Base-by-base conservation (phyloP, 2,797 vertebrate genomes). In the Chromobotia macracanthus region DNA sequence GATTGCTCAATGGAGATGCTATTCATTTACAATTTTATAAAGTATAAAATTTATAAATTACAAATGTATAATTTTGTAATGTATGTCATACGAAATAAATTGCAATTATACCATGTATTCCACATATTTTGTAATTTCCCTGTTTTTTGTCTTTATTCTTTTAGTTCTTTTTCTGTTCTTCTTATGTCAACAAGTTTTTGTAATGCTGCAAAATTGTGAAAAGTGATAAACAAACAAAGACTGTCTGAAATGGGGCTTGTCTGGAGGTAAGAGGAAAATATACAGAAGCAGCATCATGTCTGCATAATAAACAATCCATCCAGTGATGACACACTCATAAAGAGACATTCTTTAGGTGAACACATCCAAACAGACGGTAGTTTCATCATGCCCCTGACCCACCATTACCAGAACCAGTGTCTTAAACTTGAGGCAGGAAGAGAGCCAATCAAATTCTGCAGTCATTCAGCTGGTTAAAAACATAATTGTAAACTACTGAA, bases 401-500 rank as follows among this genome's bases (percentile, higher is more conserved):
- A 73, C 71, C 63, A 76, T 72, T 74, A 75, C 48, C 67, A 67
- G 19, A 77, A 51, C 28, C 51, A 72, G 41, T 51, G 56, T 60
- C 15, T 64, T 46, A 66, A 70, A 80, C 80, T 69, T 61, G 38
- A 65, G 65, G 68, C 69, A 79, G 60, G 77, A 67, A 69, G 61
- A 77, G 71, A 75, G 48, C 58, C 41, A 71, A 60, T 66, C 12
- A 55, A 70, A 74, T 48, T 74, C 48, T 58, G 65, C 79, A 80
- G 73, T 79, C 23, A 79, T 85, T 90, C 86, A 82, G 85, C 87
- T 88, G 87, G 85, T 90, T 89, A 89, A 90, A 91, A 89, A 38
- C 58, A 35, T 13, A 0, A 2, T 16, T 70, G 44, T 67, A 75
- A 63, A 85, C 23, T 46, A 5, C n/a, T n/a, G n/a, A 31, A 31